Evolutionary conservation across 2,888 invertebrate genomes (phyloP), one percentile per base, ranked within the genome.

Genomic region (Megalurothrips usitatus): DNA sequence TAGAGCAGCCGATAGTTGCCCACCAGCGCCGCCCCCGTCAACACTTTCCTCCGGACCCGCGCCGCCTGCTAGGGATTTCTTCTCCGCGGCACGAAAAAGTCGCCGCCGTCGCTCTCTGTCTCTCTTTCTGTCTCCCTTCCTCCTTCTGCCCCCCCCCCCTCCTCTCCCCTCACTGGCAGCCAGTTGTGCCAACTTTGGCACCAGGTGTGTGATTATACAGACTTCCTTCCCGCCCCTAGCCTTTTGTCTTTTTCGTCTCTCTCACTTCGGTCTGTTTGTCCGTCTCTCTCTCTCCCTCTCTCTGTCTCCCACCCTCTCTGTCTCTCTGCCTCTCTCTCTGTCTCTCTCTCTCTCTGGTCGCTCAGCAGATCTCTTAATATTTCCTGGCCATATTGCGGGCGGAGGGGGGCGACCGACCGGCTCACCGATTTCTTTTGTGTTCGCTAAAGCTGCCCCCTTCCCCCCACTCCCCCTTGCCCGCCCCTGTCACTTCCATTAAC

Each of bases 131-230:
- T 26, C 58, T 58, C 58, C 17, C 58, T 58, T 52, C 17, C 52
- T 52, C 58, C 17, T 14, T 58, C 58, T n/a, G 58, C 17, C 12
- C 52, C 12, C 52, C 12, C 12, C 17, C 52, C 52, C 58, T 58
- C 17, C 14, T 14, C 58, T 58, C 58, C 58, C 58, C 58, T 52
- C 34, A 43, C 34, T 43, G 34, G 34, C 34, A 43, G 34, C 58
- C 58, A 14, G 58, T 58, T 58, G 11, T 17, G 58, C 68, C 68
- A 75, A 75, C 68, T 75, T 75, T 75, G 68, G 68, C 68, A 75
- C 68, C 68, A 75, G 68, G 68, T 75, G 68, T 75, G 68, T 75
- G 23, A 75, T 75, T 75, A 75, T 75, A 75, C 68, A 75, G 68
- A 75, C 68, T 26, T 6, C 68, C 68, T 75, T 14, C 17, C 58